Percentiles rank a stretch among this genome's conserved stretches.
Conservation (phyloP, 2,113 vertebrate genomes). For the Megaceryle maxima region DNA sequence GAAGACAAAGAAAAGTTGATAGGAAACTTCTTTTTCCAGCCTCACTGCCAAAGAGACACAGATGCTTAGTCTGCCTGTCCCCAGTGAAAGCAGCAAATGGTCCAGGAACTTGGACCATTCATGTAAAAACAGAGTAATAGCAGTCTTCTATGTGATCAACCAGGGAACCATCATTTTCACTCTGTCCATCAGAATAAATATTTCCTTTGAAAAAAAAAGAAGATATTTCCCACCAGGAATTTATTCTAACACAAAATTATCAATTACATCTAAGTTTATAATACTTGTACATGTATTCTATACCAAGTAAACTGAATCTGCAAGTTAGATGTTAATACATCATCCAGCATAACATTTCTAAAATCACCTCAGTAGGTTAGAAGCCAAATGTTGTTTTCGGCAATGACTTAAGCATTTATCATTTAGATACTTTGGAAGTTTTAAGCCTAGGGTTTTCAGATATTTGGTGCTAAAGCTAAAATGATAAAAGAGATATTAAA, state of each 20-base stretch:
- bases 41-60: background rate
- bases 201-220: background rate
- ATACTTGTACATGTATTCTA: background rate
- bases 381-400: background rate
- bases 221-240: background rate
- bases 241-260: background rate
- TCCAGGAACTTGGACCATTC: constrained; percentile 1
- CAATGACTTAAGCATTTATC: background rate
- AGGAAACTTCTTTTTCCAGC: constrained; percentile 13
- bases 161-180: background rate
- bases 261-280: background rate
- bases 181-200: background rate
- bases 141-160: background rate
- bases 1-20: constrained; percentile 13
- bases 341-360: background rate
- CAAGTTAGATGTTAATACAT: background rate
- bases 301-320: background rate
- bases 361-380: background rate
- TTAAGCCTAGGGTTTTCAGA: background rate
- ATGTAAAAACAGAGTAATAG: constrained; percentile 25
- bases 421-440: background rate
- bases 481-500: background rate
- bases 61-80: constrained; percentile 28
- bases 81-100: constrained; percentile 45
- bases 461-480: background rate